Conservation (phyloP, 2,797 vertebrate genomes). For the Ataeniobius toweri region DNA sequence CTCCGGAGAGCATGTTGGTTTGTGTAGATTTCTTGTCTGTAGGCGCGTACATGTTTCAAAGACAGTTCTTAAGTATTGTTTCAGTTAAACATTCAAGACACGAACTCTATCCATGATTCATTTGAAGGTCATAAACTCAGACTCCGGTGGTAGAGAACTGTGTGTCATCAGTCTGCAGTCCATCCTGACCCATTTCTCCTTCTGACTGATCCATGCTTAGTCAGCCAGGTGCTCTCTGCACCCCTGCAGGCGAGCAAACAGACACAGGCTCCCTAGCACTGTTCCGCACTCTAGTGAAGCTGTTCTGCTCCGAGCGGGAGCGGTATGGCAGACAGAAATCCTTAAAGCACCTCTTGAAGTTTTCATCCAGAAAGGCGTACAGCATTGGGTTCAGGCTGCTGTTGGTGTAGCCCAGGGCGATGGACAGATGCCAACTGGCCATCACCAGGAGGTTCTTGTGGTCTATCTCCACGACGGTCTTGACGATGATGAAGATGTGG, state of each 20-base stretch:
- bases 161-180: conserved; percentile 83
- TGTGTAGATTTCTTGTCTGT: not conserved
- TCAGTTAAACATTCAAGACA: not conserved
- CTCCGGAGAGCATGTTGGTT: not conserved
- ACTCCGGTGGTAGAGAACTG: conserved; percentile 85
- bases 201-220: conserved; percentile 74
- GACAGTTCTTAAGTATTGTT: not conserved
- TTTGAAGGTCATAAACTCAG: conserved; percentile 58
- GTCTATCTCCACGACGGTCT: conserved; percentile 88
- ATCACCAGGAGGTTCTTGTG: conserved; percentile 86
- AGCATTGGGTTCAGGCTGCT: conserved; percentile 97
- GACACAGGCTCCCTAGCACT: conserved; percentile 82
- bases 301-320: conserved; percentile 79
- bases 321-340: conserved; percentile 91
- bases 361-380: conserved; percentile 96
- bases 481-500: conserved; percentile 96
- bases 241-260: conserved; percentile 79
- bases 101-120: conserved; percentile 12
- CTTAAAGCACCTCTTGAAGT: conserved; percentile 95
- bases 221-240: conserved; percentile 83
- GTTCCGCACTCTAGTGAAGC: conserved; percentile 85
- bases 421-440: conserved; percentile 94
- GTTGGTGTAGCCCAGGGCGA: conserved; percentile 95
- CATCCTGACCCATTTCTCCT: conserved; percentile 57
- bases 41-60: conserved; percentile 11